phyloP scores from a whole-genome alignment of 2,113 vertebrate species.

The Erythrocercus mccallii region DNA sequence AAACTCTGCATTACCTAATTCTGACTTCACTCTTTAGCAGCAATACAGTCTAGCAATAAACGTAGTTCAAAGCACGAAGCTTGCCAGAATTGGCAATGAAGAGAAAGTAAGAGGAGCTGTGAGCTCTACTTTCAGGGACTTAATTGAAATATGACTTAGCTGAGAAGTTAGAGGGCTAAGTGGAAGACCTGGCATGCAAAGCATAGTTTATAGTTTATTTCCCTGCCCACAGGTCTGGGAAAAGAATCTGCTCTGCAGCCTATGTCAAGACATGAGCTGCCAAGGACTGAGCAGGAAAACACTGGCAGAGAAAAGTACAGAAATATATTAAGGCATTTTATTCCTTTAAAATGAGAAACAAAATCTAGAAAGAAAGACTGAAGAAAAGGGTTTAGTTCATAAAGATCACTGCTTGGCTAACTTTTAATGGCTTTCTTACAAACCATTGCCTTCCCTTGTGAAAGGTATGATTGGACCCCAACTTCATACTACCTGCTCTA shows the following conservation, averaged over 20 bases:
- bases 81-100: background rate
- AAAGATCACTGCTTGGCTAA: background rate
- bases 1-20: background rate
- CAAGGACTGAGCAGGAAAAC: constrained; percentile 43
- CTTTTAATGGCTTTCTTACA: background rate
- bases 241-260: constrained; percentile 37
- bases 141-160: background rate
- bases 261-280: background rate
- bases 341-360: constrained; percentile 52
- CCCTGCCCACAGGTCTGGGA: background rate
- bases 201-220: background rate
- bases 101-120: background rate
- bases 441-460: background rate
- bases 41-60: background rate
- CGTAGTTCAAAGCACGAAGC: background rate
- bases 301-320: background rate
- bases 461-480: background rate
- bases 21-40: background rate
- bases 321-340: constrained; percentile 5
- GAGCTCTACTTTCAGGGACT: background rate
- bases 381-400: background rate
- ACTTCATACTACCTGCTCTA: background rate
- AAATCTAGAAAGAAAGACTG: background rate
- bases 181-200: background rate
- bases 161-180: background rate